Evolutionary conservation across 2,113 vertebrate genomes (phyloP), one percentile per base, ranked within the genome.

Genomic region (Tursiops truncatus): DNA sequence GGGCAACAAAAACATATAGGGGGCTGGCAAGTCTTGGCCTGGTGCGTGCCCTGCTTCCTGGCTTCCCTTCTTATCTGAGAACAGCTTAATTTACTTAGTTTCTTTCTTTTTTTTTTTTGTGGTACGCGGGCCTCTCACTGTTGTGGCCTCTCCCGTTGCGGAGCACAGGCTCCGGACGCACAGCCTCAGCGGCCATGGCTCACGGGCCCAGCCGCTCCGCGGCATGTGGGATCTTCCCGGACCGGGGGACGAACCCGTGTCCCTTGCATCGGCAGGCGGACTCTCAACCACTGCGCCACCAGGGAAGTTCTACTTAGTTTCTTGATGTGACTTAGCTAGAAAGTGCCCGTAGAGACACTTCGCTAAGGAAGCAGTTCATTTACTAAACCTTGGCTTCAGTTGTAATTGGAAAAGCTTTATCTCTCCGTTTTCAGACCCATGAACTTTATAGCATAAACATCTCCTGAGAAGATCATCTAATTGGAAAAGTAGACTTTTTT

Each of bases 401-500:
- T 17, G 21, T 38, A 33, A 65, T 1, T 13, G 81, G 47, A 62
- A 95, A 76, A 68, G 13, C 53, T 67, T 81, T 50, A 23, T 90
- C 20, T 25, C 44, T 88, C 76, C 13, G 6, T 76, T 58, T 94
- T 80, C 67, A 67, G 60, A 36, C 91, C 53, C 4, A 2, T 21
- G 53, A 67, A 5, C 50, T 50, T 65, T 44, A 71, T 21, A 62
- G n/a, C 77, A 11, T 44, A 86, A 62, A 85, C n/a, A 26, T 18
- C 28, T 89, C 63, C 86, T 0, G 2, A 67, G 86, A 47, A 33
- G 18, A 67, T 26, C 11, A 8, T 67, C 71, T 93, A 47, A 50
- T 67, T 60, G n/a, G 79, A 56, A 93, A 71, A 63, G n/a, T 67
- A 77, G 28, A 15, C 50, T 4, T 76, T 89, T 70, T 70, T 89